Conservation (phyloP, 1,140 invertebrate species). For the Nasonia giraulti region DNA sequence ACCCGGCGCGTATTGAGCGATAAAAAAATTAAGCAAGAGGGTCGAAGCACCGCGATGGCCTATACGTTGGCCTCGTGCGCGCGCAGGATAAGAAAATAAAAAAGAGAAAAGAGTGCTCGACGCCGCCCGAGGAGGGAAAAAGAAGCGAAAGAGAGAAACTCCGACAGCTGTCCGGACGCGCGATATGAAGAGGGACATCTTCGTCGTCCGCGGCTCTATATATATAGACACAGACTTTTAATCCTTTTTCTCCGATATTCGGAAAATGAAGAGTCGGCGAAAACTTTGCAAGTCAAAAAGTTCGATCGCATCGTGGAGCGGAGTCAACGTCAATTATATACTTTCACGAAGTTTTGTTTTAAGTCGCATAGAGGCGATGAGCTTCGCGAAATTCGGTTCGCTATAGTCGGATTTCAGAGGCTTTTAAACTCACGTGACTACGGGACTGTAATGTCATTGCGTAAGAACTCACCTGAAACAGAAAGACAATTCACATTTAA, state of each 20-base stretch:
- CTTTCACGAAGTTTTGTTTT: too few relatives aligned
- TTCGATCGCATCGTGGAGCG: background rate
- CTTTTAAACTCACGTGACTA: slow-evolving; percentile 9
- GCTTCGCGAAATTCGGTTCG: background rate
- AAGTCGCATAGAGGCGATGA: background rate
- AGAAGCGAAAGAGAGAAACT: background rate
- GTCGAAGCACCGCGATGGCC: background rate
- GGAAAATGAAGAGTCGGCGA: background rate
- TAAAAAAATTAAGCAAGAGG: background rate
- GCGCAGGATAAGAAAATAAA: background rate
- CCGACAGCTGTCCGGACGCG: background rate
- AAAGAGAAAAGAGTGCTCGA: background rate
- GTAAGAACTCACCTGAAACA: slow-evolving; percentile 40
- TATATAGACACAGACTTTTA: background rate
- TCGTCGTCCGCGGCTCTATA: background rate
- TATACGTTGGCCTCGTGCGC: background rate
- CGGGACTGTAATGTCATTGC: background rate
- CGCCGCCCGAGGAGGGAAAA: background rate
- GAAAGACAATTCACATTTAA: background rate
- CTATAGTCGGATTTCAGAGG: background rate
- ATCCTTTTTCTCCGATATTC: background rate
- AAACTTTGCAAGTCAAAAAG: background rate
- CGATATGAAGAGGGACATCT: slow-evolving; percentile 13
- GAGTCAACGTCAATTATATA: background rate
- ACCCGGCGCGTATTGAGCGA: background rate